Evolutionary conservation across 2,888 invertebrate genomes (phyloP).

Genomic region (Eupithecia centaureata): DNA sequence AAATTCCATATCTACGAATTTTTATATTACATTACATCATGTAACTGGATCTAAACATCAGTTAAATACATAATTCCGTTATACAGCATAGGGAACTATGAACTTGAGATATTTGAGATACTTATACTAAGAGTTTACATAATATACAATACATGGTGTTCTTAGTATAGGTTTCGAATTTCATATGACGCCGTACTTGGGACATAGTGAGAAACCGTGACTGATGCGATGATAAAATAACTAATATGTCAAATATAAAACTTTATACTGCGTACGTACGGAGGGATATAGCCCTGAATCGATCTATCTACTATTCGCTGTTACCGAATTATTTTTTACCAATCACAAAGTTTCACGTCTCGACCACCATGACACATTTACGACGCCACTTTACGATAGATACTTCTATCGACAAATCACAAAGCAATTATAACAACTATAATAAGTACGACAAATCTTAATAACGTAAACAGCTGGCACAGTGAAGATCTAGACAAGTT

Average conservation of each 20-base stretch:
- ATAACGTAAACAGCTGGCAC: conserved; percentile 80
- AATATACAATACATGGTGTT: conserved; percentile 37
- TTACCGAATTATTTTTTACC: conserved; percentile 18
- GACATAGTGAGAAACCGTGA: conserved; percentile 17
- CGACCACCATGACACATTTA: conserved; percentile 11
- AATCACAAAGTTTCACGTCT: conserved; percentile 12
- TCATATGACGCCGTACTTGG: conserved; percentile 25
- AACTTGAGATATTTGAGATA: conserved; percentile 41
- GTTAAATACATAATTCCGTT: conserved; percentile 38
- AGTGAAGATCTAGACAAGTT: conserved; percentile 81
- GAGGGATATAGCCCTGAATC: conserved; percentile 25
- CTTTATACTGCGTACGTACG: conserved; percentile 29
- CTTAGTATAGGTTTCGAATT: conserved; percentile 34
- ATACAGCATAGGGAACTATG: conserved; percentile 27
- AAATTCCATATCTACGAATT: conserved; percentile 68
- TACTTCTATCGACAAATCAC: conserved; percentile 57
- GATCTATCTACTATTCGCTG: conserved; percentile 27
- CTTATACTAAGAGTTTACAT: conserved; percentile 35
- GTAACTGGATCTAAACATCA: conserved; percentile 58
- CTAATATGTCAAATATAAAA: conserved; percentile 27
- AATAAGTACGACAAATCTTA: conserved; percentile 82
- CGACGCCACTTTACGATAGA: conserved; percentile 23
- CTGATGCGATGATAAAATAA: conserved; percentile 26
- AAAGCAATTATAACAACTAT: conserved; percentile 76
- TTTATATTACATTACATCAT: conserved; percentile 72